Evolutionary conservation across 1,140 invertebrate genomes (phyloP).

Genomic region (Euborellia annulipes): DNA sequence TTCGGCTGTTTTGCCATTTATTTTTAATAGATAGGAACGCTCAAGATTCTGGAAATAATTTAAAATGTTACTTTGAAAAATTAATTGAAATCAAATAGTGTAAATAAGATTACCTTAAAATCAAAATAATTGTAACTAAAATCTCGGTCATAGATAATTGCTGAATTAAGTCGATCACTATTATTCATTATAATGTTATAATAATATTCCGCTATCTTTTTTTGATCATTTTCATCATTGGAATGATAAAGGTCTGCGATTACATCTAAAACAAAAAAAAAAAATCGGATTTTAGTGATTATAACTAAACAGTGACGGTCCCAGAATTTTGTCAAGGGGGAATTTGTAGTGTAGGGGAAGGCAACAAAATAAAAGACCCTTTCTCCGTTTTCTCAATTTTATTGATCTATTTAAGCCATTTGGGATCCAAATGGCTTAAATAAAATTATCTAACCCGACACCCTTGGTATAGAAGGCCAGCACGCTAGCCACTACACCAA

Average conservation of each 20-base stretch:
- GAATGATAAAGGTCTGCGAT: conserved; percentile 38
- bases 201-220: conserved; percentile 38
- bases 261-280: conserved; percentile 34
- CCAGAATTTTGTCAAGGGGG: too few species aligned
- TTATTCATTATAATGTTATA: conserved; percentile 39
- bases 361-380: too few species aligned
- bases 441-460: too few species aligned
- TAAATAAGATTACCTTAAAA: conserved; percentile 35
- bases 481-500: too few species aligned
- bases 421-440: too few species aligned
- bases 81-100: background rate
- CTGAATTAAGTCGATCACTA: conserved; percentile 40
- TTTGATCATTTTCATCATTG: conserved; percentile 31
- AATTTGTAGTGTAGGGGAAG: too few species aligned
- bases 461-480: too few species aligned
- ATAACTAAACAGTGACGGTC: too few species aligned
- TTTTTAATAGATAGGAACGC: conserved; percentile 47
- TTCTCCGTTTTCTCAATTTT: too few species aligned
- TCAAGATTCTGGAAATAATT: conserved; percentile 35
- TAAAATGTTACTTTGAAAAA: too few species aligned
- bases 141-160: conserved; percentile 53
- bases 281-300: too few species aligned
- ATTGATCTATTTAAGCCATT: too few species aligned
- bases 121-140: conserved; percentile 56
- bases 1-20: conserved; percentile 44